Conservation (phyloP, 2,888 invertebrate genomes). For the Acleris laterana region DNA sequence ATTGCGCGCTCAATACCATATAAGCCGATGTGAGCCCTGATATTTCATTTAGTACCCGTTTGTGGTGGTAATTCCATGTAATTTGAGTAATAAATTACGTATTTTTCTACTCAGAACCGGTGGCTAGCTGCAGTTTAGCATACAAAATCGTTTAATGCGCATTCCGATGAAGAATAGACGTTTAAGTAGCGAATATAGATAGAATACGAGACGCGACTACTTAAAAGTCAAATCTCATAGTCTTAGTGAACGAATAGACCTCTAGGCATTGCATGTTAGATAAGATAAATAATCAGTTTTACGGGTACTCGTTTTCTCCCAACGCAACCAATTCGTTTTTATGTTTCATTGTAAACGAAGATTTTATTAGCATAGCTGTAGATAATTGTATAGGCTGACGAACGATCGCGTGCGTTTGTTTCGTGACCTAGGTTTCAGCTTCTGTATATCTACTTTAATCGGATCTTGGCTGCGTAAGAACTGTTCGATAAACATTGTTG, state of each 20-base stretch:
- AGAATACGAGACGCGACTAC: background rate
- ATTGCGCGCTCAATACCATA: too few species aligned
- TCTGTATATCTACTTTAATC: conserved; percentile 10
- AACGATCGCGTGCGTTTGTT: conserved; percentile 24
- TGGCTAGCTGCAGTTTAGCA: background rate
- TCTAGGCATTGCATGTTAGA: conserved; percentile 8
- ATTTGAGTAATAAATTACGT: too few species aligned
- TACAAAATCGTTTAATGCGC: background rate
- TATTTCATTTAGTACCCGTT: background rate
- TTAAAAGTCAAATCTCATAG: background rate
- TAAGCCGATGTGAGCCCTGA: too few species aligned
- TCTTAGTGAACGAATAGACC: conserved; percentile 5
- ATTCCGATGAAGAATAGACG: background rate
- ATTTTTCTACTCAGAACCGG: too few species aligned
- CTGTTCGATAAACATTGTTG: background rate
- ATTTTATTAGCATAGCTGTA: conserved; percentile 16
- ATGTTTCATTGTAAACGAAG: conserved; percentile 3
- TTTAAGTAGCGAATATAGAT: background rate
- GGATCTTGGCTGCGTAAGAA: conserved; percentile 23
- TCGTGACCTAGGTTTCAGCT: conserved; percentile 30
- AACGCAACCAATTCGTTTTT: conserved; percentile 9
- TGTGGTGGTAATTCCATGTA: background rate
- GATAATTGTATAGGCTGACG: conserved; percentile 13
- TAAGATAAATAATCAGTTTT: conserved; percentile 2
- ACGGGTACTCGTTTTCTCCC: conserved; percentile 1